phyloP scores from a whole-genome alignment of 2,888 invertebrate species.

The Linhomoeus sp. region DNA sequence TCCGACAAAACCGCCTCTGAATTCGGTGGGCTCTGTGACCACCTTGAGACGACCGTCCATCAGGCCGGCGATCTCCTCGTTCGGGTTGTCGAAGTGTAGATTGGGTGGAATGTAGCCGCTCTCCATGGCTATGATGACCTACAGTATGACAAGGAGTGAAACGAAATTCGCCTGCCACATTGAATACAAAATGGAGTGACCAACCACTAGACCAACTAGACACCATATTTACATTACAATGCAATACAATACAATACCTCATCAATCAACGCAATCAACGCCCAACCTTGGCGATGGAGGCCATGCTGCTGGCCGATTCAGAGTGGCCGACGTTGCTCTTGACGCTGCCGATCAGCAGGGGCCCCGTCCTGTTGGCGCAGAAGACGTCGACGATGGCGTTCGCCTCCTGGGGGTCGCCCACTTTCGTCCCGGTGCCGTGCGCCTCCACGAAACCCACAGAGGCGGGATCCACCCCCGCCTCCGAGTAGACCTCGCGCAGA shows the following conservation, averaged over 20 bases:
- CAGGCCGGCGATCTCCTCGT: constrained; percentile 73
- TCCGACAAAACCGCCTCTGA: constrained; percentile 74
- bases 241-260: no score
- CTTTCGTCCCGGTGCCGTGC: constrained; percentile 89
- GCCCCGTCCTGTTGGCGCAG: constrained; percentile 53
- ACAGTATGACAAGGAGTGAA: no score
- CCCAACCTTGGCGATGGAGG: constrained; percentile 21
- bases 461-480: constrained; percentile 46
- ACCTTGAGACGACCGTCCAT: constrained; percentile 70
- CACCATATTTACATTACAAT: no score
- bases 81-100: constrained; percentile 66
- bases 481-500: constrained; percentile 50
- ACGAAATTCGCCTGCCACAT: background rate
- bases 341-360: constrained; percentile 76
- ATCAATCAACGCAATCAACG: no score
- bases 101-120: constrained; percentile 67
- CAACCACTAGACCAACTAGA: background rate
- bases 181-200: background rate
- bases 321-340: constrained; percentile 98
- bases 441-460: constrained; percentile 82
- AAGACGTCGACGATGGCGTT: constrained; percentile 79
- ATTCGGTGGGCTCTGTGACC: constrained; percentile 56
- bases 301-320: constrained; percentile 47
- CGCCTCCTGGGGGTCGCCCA: constrained; percentile 93
- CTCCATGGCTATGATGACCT: constrained; percentile 73